Percentiles rank a stretch among this genome's conserved stretches.
Evolutionary conservation across 2,888 invertebrate genomes (phyloP).

Genomic region (Polia nebulosa): DNA sequence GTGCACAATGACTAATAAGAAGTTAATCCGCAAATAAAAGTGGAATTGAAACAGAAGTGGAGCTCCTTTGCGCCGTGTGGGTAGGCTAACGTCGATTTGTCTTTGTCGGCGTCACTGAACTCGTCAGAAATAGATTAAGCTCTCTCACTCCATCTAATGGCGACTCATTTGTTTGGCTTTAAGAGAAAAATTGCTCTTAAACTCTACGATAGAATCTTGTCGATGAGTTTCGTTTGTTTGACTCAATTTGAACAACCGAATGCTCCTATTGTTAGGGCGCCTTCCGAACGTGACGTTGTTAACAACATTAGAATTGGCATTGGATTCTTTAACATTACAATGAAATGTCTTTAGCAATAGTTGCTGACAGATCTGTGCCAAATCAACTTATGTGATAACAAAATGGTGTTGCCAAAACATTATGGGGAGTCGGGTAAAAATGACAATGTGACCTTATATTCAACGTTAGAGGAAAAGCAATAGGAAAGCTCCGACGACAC

Average conservation of each 20-base stretch:
- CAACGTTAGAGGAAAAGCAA: slow-evolving; percentile 3
- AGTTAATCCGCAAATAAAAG: slow-evolving; percentile 91
- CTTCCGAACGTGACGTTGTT: slow-evolving; percentile 22
- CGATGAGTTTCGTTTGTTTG: slow-evolving; percentile 87
- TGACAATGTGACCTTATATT: slow-evolving; percentile 24
- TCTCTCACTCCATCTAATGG: slow-evolving; percentile 91
- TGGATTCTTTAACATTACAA: slow-evolving; percentile 5
- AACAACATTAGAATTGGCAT: slow-evolving; percentile 26
- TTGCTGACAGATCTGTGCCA: neutral
- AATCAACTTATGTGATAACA: neutral
- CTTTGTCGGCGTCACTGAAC: slow-evolving; percentile 91
- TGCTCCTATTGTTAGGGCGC: slow-evolving; percentile 57
- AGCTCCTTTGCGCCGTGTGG: slow-evolving; percentile 89
- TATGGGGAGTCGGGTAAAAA: no score
- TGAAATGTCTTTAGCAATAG: neutral
- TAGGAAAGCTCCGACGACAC: neutral
- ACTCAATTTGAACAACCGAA: slow-evolving; percentile 79
- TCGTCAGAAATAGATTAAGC: slow-evolving; percentile 92
- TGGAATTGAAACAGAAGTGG: slow-evolving; percentile 91
- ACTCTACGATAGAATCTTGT: slow-evolving; percentile 88
- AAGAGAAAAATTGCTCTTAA: slow-evolving; percentile 90
- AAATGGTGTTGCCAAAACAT: no score
- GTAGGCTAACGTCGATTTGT: slow-evolving; percentile 91
- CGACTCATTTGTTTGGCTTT: slow-evolving; percentile 91
- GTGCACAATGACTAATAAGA: slow-evolving; percentile 90